Evolutionary conservation across 2,888 invertebrate species (phyloP), one percentile per base, ranked within the genome.

Genomic region (Sinohyriopsis cumingii): DNA sequence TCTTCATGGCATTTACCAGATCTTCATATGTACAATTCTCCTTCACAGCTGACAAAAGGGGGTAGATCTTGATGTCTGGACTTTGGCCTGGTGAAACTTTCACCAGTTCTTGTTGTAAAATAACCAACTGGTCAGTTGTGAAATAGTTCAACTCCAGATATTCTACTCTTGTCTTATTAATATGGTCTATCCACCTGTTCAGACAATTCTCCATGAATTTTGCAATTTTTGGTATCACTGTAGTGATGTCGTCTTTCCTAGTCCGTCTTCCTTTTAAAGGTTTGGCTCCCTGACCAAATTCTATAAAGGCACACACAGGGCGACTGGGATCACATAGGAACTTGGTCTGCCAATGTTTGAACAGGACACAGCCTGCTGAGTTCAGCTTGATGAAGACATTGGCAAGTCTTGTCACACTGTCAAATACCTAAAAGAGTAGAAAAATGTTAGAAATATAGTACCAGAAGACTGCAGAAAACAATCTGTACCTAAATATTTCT

Each of bases 91-190:
- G 69, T 5, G 81, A 79, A 12, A 79, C 20, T 63, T 77, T 80
- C 22, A 84, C 78, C 45, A 87, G 63, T 62, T 86, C 80, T 64
- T 74, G 69, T 60, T 86, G 82, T 18, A 87, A 79, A 28, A 85
- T 80, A 6, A 87, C 84, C 20, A 87, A 71, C 73, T 87, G 87
- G 60, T 83, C 82, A 9, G 84, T 83, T 12, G 85, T 85, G 76
- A 77, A 87, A 71, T 79, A 78, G 69, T 87, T 87, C 63, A 87
- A 77, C 20, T 78, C 76, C 15, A 71, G 68, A 62, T 76, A 83
- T 20, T 77, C 61, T 15, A 63, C 60, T 25, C 86, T 68, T 59
- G 81, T 78, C 3, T 76, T 54, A 9, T 69, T 78, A 18, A 86
- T 79, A 69, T 83, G 79, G 5, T 77, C 22, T 19, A 79, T 64